Percentiles rank a stretch among this genome's conserved stretches.
Evolutionary conservation across 2,797 vertebrate species (phyloP).

Genomic region (Gobio occitaniae): DNA sequence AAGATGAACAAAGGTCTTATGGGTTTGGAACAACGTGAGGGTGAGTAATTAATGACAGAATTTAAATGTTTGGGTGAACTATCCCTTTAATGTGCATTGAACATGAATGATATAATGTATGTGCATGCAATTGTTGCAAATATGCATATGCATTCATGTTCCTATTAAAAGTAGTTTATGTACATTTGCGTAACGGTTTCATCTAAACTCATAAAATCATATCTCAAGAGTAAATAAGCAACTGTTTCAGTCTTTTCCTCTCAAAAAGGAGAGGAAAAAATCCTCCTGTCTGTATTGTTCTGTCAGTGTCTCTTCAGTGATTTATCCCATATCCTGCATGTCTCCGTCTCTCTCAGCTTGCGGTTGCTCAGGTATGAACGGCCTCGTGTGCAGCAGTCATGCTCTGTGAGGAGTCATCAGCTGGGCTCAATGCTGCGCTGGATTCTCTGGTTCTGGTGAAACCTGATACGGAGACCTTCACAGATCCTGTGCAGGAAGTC

Average conservation of each 20-base stretch:
- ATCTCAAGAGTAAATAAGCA: background rate
- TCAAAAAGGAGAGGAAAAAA: too few species aligned
- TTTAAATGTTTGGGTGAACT: too few species aligned
- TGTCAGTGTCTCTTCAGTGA: background rate
- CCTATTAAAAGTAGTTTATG: background rate
- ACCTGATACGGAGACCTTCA: background rate
- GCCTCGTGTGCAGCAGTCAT: slow-evolving; percentile 62
- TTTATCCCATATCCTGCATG: background rate
- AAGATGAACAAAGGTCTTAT: too few species aligned
- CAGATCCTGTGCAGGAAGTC: slow-evolving; percentile 51
- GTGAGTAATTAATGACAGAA: too few species aligned
- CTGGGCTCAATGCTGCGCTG: slow-evolving; percentile 28
- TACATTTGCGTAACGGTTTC: background rate
- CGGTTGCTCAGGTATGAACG: slow-evolving; percentile 56
- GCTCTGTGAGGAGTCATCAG: slow-evolving; percentile 61
- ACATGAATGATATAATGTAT: background rate
- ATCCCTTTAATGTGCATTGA: background rate
- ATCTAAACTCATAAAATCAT: background rate
- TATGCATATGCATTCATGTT: background rate
- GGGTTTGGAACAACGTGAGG: too few species aligned
- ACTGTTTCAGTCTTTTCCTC: background rate
- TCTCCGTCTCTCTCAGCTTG: slow-evolving; percentile 8
- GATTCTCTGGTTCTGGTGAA: slow-evolving; percentile 35
- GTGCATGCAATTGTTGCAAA: background rate
- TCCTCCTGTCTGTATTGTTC: background rate